Evolutionary conservation across 2,888 invertebrate genomes (phyloP).

Genomic region (Nebria salina): DNA sequence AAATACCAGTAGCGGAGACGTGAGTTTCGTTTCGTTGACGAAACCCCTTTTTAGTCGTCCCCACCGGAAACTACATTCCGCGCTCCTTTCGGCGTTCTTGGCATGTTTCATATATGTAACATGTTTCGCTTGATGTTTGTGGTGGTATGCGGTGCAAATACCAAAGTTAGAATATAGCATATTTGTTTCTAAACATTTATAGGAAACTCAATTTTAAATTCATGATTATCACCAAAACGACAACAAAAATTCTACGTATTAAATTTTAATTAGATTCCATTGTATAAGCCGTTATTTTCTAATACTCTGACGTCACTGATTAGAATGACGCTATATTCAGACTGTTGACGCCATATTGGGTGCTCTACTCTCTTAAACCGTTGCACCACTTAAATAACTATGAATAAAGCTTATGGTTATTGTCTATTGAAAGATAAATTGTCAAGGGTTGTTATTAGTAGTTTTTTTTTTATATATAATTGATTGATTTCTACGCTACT

Average conservation of each 20-base stretch:
- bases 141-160: not conserved
- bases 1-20: not conserved
- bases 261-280: no score
- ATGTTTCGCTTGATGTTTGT: not conserved
- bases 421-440: not conserved
- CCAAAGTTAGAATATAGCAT: not conserved
- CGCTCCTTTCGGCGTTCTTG: not conserved
- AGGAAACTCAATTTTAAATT: no score
- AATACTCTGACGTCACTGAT: no score
- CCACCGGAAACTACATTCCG: not conserved
- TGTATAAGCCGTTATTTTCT: no score
- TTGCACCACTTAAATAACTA: no score
- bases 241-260: no score
- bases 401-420: no score
- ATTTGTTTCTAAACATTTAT: not conserved
- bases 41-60: not conserved
- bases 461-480: not conserved
- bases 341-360: no score
- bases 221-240: no score
- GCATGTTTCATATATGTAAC: not conserved
- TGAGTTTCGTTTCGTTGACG: not conserved
- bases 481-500: slow-evolving; percentile 1
- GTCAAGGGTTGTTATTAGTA: not conserved
- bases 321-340: no score
- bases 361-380: no score